Evolutionary conservation across 2,888 invertebrate genomes (phyloP), one percentile per base, ranked within the genome.

Genomic region (Leptinotarsa peninsularis): DNA sequence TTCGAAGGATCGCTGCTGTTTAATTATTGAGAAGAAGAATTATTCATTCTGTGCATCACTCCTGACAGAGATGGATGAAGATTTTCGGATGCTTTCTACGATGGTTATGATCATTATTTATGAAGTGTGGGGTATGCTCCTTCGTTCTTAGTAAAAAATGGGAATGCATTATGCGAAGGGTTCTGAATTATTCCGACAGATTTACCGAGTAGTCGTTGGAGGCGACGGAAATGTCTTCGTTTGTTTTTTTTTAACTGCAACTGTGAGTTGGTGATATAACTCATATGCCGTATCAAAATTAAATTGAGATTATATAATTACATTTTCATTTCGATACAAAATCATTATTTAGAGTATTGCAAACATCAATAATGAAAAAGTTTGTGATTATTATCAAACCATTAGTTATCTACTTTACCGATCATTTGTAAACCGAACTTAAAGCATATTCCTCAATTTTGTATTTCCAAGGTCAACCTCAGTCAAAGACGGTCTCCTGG

Each of bases 1-100:
- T 58, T 23, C 21, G 58, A 58, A 58, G 58, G 21, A 13, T 23
- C 58, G 14, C 58, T 21, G 58, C 21, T 58, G 58, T 58, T 58
- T 58, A 58, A 58, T 58, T 58, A 58, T 58, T 58, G 21, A 58
- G 58, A 58, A 58, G 58, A 23, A 21, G 58, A 23, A 58, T 58
- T 58, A 58, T 58, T 58, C 23, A 23, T 58, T 14, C 21, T 58
- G 58, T 58, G 21, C 58, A 58, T 58, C 23, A 58, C 14, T 58
- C 58, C 21, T 58, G 58, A 4, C 58, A 58, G 15, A 58, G 58
- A 58, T 23, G 23, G 15, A 58, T 58, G 58, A 23, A 58, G 23
- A 58, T 58, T 18, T 58, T 4, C 23, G 21, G 58, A 23, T 58
- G 58, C 21, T 18, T 21, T 58, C 17, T 23, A 23, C 4, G 18